These are phyloP conservation scores for Phasianus colchicus DNA, from an alignment of 2,113 vertebrate genomes.

Conservation along the genomic window DNA sequence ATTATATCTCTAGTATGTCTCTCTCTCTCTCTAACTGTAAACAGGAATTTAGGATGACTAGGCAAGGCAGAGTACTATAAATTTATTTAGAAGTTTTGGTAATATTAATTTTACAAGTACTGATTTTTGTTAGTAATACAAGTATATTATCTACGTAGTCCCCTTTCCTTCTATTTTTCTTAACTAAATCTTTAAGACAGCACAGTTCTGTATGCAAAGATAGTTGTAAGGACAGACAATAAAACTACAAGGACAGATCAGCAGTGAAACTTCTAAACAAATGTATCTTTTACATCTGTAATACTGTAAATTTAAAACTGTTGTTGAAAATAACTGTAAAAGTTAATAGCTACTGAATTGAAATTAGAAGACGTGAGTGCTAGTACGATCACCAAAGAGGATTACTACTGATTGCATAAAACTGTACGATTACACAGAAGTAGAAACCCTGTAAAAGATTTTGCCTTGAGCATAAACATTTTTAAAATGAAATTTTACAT, in stretches of 20 bases:
- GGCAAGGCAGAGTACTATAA: neutral
- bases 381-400: conserved; percentile 11
- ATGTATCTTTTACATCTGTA: conserved; percentile 61
- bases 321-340: neutral
- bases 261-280: conserved; percentile 15
- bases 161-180: neutral
- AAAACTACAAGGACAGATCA: conserved; percentile 22
- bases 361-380: neutral
- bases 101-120: neutral
- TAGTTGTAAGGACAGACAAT: conserved; percentile 47
- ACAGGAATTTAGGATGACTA: neutral
- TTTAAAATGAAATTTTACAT: neutral
- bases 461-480: neutral
- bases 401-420: neutral
- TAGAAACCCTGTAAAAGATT: neutral
- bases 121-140: neutral
- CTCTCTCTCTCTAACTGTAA: neutral
- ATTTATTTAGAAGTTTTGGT: neutral
- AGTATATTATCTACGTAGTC: neutral
- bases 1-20: neutral
- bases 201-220: neutral
- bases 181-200: conserved; percentile 17
- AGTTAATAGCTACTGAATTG: neutral
- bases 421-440: conserved; percentile 9
- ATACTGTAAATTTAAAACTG: neutral